A percentile compares a stretch with the other conserved stretches of the same genome.
phyloP scores from a whole-genome alignment of 2,113 vertebrate genomes.

The Cyrtonyx montezumae region DNA sequence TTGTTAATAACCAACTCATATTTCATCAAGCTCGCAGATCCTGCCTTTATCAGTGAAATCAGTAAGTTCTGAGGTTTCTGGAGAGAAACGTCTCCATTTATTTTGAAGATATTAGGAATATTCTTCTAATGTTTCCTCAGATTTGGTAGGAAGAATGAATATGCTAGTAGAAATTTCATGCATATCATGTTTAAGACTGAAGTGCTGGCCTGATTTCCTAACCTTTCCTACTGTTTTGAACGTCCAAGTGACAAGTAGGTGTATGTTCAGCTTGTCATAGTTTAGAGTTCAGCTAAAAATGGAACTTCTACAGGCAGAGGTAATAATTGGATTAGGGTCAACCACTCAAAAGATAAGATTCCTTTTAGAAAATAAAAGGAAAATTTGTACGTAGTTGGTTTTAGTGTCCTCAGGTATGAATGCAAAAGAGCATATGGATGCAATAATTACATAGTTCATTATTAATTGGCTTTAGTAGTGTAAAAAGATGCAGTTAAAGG shows the following conservation, averaged over 20 bases:
- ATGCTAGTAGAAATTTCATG: neutral
- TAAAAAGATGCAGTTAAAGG: neutral
- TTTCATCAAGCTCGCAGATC: neutral
- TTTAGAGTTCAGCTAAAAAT: neutral
- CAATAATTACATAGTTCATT: neutral
- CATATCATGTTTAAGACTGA: neutral
- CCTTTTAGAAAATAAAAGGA: neutral
- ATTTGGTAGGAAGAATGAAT: neutral
- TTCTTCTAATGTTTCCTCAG: neutral
- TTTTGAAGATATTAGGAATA: neutral
- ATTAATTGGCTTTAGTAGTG: neutral
- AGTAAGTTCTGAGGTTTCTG: neutral
- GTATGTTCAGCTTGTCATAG: neutral
- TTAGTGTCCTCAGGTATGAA: neutral
- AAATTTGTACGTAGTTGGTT: neutral
- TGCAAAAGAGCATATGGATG: neutral
- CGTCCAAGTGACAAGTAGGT: neutral
- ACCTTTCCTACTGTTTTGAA: neutral
- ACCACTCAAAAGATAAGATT: fast-evolving
- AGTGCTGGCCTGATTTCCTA: neutral
- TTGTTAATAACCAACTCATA: neutral
- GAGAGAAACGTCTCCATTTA: neutral
- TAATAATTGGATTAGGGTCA: neutral
- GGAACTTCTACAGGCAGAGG: neutral
- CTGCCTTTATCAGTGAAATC: neutral